phyloP scores from a whole-genome alignment of 1,140 invertebrate species.

The Drosophila saltans region DNA sequence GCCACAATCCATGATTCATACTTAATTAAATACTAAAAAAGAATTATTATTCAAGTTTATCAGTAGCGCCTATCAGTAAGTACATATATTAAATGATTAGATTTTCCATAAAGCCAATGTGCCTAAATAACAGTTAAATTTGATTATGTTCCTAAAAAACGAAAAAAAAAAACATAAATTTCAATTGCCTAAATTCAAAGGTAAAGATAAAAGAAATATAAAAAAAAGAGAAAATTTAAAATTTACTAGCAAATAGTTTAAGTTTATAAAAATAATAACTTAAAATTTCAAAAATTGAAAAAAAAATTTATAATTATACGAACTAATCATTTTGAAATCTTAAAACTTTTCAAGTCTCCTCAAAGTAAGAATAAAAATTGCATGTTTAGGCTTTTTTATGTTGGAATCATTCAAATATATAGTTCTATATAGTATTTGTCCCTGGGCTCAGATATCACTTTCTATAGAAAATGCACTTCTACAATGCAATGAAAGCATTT shows the following conservation, averaged over 20 bases:
- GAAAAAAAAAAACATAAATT: not conserved
- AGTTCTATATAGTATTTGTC: no score
- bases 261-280: no score
- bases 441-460: not conserved
- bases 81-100: conserved; percentile 2
- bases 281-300: no score
- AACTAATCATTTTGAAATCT: no score
- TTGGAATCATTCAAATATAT: no score
- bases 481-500: not conserved
- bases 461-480: not conserved
- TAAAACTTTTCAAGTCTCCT: no score
- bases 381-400: no score
- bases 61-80: not conserved
- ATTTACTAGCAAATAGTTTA: no score
- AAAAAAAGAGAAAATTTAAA: no score
- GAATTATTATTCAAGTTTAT: conserved; percentile 8
- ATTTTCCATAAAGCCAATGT: not conserved
- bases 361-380: no score
- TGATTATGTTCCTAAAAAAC: not conserved
- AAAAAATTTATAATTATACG: no score
- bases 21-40: not conserved
- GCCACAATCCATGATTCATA: conserved; percentile 9
- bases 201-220: not conserved
- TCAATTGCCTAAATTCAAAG: not conserved
- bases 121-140: not conserved